Percentiles rank a stretch among this genome's conserved stretches.
phyloP scores from a whole-genome alignment of 2,797 vertebrate species.

The Mallotus villosus region DNA sequence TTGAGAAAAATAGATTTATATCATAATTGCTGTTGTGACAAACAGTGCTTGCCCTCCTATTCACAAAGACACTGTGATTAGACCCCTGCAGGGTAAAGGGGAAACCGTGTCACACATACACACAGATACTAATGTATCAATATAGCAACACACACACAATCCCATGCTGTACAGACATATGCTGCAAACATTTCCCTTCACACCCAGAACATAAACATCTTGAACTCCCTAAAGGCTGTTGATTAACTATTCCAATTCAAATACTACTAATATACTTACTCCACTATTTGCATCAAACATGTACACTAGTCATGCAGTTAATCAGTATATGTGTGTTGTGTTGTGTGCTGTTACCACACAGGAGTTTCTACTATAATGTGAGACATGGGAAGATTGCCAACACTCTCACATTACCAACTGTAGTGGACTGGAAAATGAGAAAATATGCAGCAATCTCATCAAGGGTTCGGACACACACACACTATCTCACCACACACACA shows the following conservation, averaged over 20 bases:
- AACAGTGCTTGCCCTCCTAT: constrained; percentile 54
- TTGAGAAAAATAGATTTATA: constrained; percentile 62
- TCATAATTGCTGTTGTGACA: constrained; percentile 64
- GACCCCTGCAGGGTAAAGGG: constrained; percentile 33
- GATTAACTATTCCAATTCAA: constrained; percentile 11
- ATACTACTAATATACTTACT: not conserved
- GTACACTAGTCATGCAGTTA: constrained; percentile 2
- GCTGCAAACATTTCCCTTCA: constrained; percentile 13
- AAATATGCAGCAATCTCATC: constrained; percentile 62
- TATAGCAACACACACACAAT: constrained; percentile 13
- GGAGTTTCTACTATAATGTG: constrained; percentile 65
- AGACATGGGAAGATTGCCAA: constrained; percentile 68
- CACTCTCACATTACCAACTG: constrained; percentile 74
- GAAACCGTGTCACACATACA: constrained; percentile 10
- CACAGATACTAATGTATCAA: constrained; percentile 11
- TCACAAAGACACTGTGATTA: constrained; percentile 54
- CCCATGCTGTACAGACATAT: constrained; percentile 18
- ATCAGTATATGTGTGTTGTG: constrained; percentile 23
- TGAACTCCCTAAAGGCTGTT: not conserved
- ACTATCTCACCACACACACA: constrained; percentile 18
- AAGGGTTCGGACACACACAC: constrained; percentile 40
- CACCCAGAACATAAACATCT: no score
- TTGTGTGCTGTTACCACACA: constrained; percentile 47
- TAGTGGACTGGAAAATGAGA: constrained; percentile 81
- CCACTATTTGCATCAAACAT: no score